These are phyloP conservation scores for Steinernema carpocapsae DNA, from an alignment of 2,888 invertebrate genomes.

Conservation along the genomic window DNA sequence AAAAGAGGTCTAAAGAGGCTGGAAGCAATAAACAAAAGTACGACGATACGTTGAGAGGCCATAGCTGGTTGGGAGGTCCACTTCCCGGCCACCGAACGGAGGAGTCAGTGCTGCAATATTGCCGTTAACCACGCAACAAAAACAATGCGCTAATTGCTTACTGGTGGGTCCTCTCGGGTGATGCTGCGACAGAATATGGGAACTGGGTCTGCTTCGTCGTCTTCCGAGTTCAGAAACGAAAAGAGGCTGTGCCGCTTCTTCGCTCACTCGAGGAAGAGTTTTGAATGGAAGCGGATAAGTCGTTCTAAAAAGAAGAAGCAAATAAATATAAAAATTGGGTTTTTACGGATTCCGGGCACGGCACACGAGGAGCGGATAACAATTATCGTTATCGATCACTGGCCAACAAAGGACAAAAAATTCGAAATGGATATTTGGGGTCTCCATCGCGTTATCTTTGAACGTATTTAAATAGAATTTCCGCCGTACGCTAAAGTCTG, in stretches of 20 bases:
- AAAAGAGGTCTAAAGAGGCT: too few relatives aligned
- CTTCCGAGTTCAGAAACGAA: background rate
- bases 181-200: background rate
- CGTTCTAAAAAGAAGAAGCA: background rate
- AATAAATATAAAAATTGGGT: background rate
- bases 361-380: constrained; percentile 20
- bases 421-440: background rate
- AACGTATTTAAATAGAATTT: too few relatives aligned
- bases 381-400: constrained; percentile 31
- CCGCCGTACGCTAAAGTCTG: too few relatives aligned
- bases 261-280: background rate
- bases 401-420: constrained; percentile 16
- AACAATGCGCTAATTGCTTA: constrained; percentile 32
- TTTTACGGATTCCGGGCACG: constrained; percentile 5
- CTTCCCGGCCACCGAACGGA: background rate
- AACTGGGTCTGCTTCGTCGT: too few relatives aligned
- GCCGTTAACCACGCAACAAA: constrained; percentile 26
- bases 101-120: constrained; percentile 23
- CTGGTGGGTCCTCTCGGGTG: background rate
- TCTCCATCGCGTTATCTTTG: background rate
- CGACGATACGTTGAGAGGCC: constrained; percentile 10
- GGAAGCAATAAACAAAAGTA: background rate
- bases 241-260: background rate
- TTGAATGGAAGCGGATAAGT: background rate
- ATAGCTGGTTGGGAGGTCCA: constrained; percentile 10